phyloP scores from a whole-genome alignment of 1,140 invertebrate species.

The Bombus balteatus region DNA sequence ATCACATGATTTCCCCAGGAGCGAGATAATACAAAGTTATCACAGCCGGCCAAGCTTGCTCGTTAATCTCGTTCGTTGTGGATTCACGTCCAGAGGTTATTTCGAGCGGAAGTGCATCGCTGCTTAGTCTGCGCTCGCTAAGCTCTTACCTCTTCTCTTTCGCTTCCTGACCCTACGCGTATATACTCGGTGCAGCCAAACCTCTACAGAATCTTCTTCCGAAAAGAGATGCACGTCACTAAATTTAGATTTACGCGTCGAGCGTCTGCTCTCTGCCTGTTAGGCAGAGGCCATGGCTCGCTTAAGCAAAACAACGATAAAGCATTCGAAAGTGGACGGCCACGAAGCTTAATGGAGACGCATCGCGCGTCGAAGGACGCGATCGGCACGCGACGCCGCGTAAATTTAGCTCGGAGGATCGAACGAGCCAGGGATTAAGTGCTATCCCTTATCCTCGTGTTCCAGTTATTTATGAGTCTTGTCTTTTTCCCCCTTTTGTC shows the following conservation, averaged over 20 bases:
- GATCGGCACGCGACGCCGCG: conserved; percentile 43
- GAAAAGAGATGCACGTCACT: conserved; percentile 26
- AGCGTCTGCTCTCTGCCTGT: not conserved
- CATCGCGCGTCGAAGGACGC: conserved; percentile 41
- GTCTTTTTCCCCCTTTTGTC: not conserved
- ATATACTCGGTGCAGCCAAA: too few relatives aligned
- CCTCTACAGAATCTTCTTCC: not conserved
- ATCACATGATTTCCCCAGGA: not conserved
- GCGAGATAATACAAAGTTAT: conserved; percentile 23
- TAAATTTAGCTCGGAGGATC: conserved; percentile 32
- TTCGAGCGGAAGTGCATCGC: conserved; percentile 48
- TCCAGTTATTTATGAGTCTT: not conserved
- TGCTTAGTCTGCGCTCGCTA: not conserved
- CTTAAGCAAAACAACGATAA: conserved; percentile 10
- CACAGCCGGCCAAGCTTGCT: not conserved
- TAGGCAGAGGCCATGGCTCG: not conserved
- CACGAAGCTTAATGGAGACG: conserved; percentile 32
- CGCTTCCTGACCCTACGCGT: not conserved
- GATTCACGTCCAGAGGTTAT: conserved; percentile 46
- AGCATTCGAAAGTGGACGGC: conserved; percentile 6
- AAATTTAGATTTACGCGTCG: conserved; percentile 35
- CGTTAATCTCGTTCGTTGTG: conserved; percentile 48
- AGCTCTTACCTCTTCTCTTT: not conserved
- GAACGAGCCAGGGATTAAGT: not conserved
- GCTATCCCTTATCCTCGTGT: conserved; percentile 1